Evolutionary conservation across 1,140 invertebrate genomes (phyloP).

Genomic region (Anagrus nilaparvatae): DNA sequence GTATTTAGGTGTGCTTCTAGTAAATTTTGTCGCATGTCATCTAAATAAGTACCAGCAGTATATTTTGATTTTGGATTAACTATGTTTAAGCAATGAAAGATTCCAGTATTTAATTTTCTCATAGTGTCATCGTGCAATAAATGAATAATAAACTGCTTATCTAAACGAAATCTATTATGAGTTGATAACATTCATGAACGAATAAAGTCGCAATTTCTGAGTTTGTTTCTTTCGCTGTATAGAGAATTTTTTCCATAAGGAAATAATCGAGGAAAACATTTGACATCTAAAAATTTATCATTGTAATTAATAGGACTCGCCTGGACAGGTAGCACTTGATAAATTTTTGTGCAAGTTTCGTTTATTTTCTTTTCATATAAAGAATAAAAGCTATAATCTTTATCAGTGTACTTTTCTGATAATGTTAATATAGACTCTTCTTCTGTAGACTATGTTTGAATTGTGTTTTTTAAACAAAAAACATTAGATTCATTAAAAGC

Average conservation of each 20-base stretch:
- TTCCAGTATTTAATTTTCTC: conserved; percentile 22
- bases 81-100: conserved; percentile 23
- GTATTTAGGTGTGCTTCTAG: conserved; percentile 22
- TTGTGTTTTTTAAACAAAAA: too few relatives aligned
- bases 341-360: conserved; percentile 28
- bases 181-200: conserved; percentile 21
- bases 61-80: conserved; percentile 18
- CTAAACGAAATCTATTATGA: conserved; percentile 20
- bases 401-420: too few relatives aligned
- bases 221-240: conserved; percentile 11
- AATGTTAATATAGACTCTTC: too few relatives aligned
- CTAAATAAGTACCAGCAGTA: conserved; percentile 21
- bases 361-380: conserved; percentile 24
- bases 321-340: conserved; percentile 6
- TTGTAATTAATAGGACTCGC: conserved; percentile 19
- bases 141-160: conserved; percentile 25
- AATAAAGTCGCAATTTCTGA: conserved; percentile 21
- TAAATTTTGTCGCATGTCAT: conserved; percentile 19
- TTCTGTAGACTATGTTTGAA: too few relatives aligned
- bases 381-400: too few relatives aligned
- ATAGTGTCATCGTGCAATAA: conserved; percentile 22
- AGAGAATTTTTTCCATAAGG: conserved; percentile 22
- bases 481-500: too few relatives aligned
- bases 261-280: conserved; percentile 25
- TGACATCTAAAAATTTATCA: conserved; percentile 18